Percentiles rank a stretch among this genome's conserved stretches.
Conservation (phyloP, 53 echinoderm and acorn worm genomes). For the Patiria pectinifera region DNA sequence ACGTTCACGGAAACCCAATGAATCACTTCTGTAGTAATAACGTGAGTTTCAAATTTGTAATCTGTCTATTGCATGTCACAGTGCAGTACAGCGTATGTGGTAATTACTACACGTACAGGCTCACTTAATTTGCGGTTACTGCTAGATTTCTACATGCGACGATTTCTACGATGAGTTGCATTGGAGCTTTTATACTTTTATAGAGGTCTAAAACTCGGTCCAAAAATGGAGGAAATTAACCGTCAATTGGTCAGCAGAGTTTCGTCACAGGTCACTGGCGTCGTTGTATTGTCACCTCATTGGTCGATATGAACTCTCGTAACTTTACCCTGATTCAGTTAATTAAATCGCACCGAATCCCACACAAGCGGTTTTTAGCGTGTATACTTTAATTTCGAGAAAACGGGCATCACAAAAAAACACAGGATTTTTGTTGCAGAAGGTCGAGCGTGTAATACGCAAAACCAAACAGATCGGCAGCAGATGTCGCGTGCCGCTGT, state of each 20-base stretch:
- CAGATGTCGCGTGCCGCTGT: slow-evolving; percentile 54
- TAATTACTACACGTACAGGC: no score
- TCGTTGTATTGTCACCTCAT: not conserved
- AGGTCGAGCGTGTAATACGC: slow-evolving; percentile 15
- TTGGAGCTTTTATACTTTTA: not conserved
- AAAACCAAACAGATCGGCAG: not conserved
- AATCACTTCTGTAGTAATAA: no score
- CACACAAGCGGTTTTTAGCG: slow-evolving; percentile 8
- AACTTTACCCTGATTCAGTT: not conserved
- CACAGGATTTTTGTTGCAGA: no score
- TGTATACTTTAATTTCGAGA: slow-evolving; percentile 12
- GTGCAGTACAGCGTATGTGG: no score
- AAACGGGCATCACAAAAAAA: not conserved
- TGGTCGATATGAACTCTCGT: slow-evolving; percentile 1
- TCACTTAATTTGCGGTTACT: no score
- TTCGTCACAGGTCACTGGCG: slow-evolving; percentile 14
- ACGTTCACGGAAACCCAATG: no score
- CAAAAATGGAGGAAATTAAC: not conserved
- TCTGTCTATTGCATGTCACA: no score
- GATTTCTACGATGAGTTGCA: not conserved
- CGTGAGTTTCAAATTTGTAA: no score
- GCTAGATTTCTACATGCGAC: no score
- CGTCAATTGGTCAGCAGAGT: not conserved
- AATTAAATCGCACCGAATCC: not conserved
- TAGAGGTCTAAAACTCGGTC: not conserved